These are phyloP conservation scores for Capricornis sumatraensis DNA, from an alignment of 2,113 vertebrate species.

Conservation along the genomic window DNA sequence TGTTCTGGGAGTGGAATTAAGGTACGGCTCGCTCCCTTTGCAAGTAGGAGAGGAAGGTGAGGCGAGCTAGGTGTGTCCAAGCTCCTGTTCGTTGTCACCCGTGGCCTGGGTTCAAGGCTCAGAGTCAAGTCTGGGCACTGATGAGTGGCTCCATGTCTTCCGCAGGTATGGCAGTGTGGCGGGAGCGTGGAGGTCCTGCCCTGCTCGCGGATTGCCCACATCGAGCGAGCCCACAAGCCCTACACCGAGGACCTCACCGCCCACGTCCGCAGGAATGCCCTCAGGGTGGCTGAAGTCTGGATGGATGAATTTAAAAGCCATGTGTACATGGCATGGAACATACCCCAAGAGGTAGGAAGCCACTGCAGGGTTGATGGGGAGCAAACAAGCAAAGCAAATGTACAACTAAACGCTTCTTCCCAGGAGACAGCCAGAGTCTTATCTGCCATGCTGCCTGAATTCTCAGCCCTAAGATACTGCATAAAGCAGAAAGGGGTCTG, in stretches of 20 bases:
- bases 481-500: background rate
- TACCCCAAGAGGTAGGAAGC: slow-evolving; percentile 95
- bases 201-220: slow-evolving; percentile 95
- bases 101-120: background rate
- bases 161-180: slow-evolving; percentile 97
- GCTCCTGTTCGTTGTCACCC: rapidly evolving
- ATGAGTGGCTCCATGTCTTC: background rate
- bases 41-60: background rate
- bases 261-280: slow-evolving; percentile 94
- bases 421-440: background rate
- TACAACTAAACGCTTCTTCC: background rate
- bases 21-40: rapidly evolving
- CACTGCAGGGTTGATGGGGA: background rate
- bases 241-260: slow-evolving; percentile 94
- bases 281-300: slow-evolving; percentile 97
- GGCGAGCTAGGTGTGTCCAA: background rate
- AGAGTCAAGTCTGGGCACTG: background rate
- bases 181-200: slow-evolving; percentile 96
- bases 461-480: background rate
- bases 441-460: background rate
- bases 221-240: slow-evolving; percentile 96
- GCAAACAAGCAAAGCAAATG: background rate
- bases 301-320: slow-evolving; percentile 99
- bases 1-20: background rate
- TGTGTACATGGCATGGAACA: slow-evolving; percentile 99